Evolutionary conservation across 2,888 invertebrate species (phyloP).

Genomic region (Diaprepes abbreviatus): DNA sequence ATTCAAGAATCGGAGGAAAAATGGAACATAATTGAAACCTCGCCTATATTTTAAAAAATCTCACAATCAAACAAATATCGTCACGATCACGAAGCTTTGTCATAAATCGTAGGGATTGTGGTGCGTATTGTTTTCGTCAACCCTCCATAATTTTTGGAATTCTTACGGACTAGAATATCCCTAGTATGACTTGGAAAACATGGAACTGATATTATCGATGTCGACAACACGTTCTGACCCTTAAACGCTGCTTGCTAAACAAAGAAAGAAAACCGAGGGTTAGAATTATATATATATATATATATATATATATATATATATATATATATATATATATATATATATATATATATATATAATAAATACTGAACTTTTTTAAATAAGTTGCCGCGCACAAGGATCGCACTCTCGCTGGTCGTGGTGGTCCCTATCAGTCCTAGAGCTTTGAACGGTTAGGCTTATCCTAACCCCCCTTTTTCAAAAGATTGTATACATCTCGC

Average conservation of each 20-base stretch:
- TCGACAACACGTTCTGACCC: background rate
- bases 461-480: too few relatives aligned
- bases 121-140: slow-evolving; percentile 6
- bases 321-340: too few relatives aligned
- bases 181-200: background rate
- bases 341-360: too few relatives aligned
- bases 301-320: too few relatives aligned
- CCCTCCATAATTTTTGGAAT: slow-evolving; percentile 2
- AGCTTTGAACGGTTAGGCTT: too few relatives aligned
- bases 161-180: background rate
- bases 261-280: too few relatives aligned
- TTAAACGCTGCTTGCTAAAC: background rate
- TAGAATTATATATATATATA: too few relatives aligned
- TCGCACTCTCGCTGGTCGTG: too few relatives aligned
- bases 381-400: too few relatives aligned
- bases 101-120: slow-evolving; percentile 9
- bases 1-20: background rate
- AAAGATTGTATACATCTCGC: too few relatives aligned
- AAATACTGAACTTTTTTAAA: too few relatives aligned
- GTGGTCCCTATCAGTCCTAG: too few relatives aligned
- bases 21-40: background rate
- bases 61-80: background rate
- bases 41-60: background rate
- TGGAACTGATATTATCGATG: background rate
- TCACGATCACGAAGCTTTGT: slow-evolving; percentile 4